phyloP scores from a whole-genome alignment of 2,113 vertebrate species.

The Excalfactoria chinensis region DNA sequence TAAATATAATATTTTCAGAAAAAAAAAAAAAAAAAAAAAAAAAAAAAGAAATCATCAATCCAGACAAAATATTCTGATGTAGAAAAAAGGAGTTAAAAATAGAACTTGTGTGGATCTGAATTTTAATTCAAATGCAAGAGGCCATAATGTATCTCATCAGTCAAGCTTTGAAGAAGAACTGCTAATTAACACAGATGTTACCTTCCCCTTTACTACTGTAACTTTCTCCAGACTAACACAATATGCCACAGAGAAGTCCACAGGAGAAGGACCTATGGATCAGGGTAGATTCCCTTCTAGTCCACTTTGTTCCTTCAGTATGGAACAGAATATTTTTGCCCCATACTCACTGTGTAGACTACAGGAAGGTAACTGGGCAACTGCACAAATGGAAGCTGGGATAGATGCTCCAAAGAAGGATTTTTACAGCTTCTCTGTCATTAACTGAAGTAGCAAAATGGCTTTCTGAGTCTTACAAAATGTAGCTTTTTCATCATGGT shows the following conservation, averaged over 20 bases:
- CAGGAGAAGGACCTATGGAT: not conserved
- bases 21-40: conserved; percentile 27
- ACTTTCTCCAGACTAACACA: conserved; percentile 8
- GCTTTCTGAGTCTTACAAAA: not conserved
- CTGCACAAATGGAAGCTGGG: not conserved
- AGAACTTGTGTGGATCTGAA: conserved; percentile 30
- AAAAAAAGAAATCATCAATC: conserved; percentile 45
- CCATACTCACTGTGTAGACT: not conserved
- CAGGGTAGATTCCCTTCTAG: not conserved
- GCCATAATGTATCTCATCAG: conserved; percentile 33
- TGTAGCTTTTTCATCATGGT: not conserved
- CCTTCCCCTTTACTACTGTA: conserved; percentile 27
- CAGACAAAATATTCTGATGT: conserved; percentile 14
- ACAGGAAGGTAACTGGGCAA: not conserved
- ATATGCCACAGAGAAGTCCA: not conserved
- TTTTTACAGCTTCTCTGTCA: conserved; percentile 30
- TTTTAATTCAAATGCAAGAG: conserved; percentile 31
- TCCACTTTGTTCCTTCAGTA: not conserved
- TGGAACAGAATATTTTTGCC: not conserved
- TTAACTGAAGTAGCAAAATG: conserved; percentile 21
- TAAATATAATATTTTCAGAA: conserved; percentile 23
- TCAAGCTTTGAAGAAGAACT: conserved; percentile 52
- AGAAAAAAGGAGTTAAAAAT: not conserved
- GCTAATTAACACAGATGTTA: conserved; percentile 63
- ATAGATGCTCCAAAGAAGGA: not conserved